A percentile compares a stretch with the other conserved stretches of the same genome.
Evolutionary conservation across 2,113 vertebrate genomes (phyloP).

Genomic region (Spilogale gracilis): DNA sequence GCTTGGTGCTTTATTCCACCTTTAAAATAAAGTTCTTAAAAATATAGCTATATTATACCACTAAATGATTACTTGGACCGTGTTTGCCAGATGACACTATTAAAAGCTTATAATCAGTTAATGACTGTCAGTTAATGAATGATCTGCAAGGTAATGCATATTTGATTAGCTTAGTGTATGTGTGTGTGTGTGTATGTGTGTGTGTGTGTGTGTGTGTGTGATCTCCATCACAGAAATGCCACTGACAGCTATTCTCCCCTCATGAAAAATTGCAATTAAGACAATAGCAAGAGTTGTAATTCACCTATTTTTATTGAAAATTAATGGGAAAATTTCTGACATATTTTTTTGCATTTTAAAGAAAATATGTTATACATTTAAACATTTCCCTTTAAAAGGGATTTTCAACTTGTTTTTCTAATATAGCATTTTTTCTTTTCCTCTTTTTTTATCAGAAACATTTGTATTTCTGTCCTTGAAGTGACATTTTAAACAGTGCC

Average conservation of each 20-base stretch:
- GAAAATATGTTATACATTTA: neutral
- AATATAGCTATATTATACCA: slow-evolving; percentile 16
- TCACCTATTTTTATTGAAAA: slow-evolving; percentile 2
- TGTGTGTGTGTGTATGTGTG: neutral
- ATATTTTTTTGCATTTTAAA: neutral
- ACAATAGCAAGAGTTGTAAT: neutral
- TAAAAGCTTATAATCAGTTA: slow-evolving; percentile 60
- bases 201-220: too few species aligned
- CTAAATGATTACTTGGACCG: slow-evolving; percentile 3
- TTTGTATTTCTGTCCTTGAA: neutral
- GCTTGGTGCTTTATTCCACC: slow-evolving; percentile 10
- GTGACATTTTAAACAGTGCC: neutral
- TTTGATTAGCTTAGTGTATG: neutral
- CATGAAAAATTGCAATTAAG: slow-evolving; percentile 44
- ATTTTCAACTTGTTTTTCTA: neutral
- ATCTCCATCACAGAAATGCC: neutral
- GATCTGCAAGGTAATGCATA: slow-evolving; percentile 10
- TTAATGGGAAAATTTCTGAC: neutral
- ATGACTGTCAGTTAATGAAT: neutral
- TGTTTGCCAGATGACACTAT: slow-evolving; percentile 34
- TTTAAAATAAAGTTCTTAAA: slow-evolving; percentile 64
- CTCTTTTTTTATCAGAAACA: neutral
- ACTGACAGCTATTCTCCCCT: neutral
- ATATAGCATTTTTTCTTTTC: neutral
- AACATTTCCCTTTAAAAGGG: neutral